These are phyloP conservation scores for Holothuria leucospilota DNA, from an alignment of 53 echinoderm and acorn worm species.

Conservation along the genomic window DNA sequence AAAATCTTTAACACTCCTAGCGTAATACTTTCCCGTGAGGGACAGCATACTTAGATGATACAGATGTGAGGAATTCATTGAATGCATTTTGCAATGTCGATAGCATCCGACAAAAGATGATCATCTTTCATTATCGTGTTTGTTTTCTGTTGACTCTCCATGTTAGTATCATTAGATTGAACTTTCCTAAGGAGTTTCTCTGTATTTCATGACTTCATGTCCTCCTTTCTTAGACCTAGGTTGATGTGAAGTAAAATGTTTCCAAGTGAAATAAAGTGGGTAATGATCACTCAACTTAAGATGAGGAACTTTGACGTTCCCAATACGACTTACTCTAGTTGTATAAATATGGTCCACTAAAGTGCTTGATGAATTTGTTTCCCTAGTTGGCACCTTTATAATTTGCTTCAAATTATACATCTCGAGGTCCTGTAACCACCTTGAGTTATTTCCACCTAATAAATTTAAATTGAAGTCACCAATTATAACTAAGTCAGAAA, in stretches of 20 bases:
- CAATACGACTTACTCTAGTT: background rate
- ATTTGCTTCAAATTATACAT: slow-evolving; percentile 1
- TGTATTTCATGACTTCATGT: too few relatives aligned
- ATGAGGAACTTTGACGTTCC: background rate
- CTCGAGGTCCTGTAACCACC: background rate
- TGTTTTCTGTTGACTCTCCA: slow-evolving; percentile 2
- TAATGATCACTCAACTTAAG: slow-evolving; percentile 5
- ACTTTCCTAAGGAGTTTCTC: background rate
- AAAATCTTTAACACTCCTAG: background rate
- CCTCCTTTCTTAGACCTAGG: background rate
- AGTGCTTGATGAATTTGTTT: background rate
- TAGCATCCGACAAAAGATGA: background rate
- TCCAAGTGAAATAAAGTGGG: background rate
- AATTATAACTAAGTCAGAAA: background rate
- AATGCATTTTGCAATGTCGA: too few relatives aligned
- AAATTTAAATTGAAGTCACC: background rate
- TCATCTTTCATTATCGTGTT: background rate
- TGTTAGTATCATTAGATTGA: slow-evolving; percentile 6
- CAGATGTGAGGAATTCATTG: too few relatives aligned
- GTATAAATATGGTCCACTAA: slow-evolving; percentile 2
- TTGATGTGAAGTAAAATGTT: background rate
- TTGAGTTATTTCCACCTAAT: background rate
- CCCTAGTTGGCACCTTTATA: background rate
- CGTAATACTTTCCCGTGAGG: background rate
- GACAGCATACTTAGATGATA: background rate